Evolutionary conservation across 2,888 invertebrate species (phyloP), one percentile per base, ranked within the genome.

Genomic region (Crioceris asparagi): DNA sequence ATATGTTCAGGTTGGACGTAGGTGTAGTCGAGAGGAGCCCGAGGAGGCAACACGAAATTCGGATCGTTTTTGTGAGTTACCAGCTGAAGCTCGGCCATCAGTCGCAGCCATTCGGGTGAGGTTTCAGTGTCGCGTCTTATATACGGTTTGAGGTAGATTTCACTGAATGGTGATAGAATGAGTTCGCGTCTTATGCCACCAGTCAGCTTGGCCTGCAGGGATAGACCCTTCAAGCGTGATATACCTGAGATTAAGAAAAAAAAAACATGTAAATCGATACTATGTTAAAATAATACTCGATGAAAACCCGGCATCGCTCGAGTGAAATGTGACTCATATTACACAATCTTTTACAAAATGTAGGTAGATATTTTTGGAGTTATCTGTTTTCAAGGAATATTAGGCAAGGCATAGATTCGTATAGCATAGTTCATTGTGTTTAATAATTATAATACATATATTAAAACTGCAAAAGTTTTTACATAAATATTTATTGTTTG

Each of bases 1-100:
- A 93, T 80, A 60, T 91, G 90, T 53, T 88, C 83, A 1, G 90
- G 85, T 25, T 83, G 74, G 12, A 93, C 79, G 60, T 92, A 92
- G 48, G 83, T 83, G 64, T 81, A 93, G 66, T 91, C 88, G 8
- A 93, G 70, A 1, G 84, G 69, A 2, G 74, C 71, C 37, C 68
- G 66, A 3, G 62, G 40, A 45, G 75, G 62, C 41, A 63, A 44
- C 32, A 42, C 35, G 43, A 53, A 61, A 14, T 52, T 39, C 19
- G 40, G 32, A 34, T 55, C 44, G 14, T 25, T 15, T 15, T 53
- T 59, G 53, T 66, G 68, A 59, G 77, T 71, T 0, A 70, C 71
- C 26, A 57, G 56, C 32, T 70, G 67, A 44, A 80, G 65, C 55
- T 86, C 80, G 4, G 77, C 70, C 56, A 77, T 73, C 31, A 91